Conservation (phyloP, 2,113 vertebrate species). For the Dipodomys ordii region DNA sequence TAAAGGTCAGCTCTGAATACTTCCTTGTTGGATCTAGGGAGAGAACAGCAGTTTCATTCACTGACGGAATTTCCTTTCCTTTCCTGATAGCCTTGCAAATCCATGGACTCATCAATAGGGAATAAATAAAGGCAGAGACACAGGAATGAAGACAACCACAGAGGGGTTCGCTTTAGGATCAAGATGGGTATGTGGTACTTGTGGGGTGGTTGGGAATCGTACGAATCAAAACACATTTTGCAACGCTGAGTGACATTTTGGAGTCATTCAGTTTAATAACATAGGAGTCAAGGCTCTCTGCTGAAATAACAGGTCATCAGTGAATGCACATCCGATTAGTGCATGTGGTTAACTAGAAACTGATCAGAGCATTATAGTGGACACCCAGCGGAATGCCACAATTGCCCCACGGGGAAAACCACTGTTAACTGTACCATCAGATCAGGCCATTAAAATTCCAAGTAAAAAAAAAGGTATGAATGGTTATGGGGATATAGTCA, state of each 20-base stretch:
- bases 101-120: not conserved
- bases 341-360: not conserved
- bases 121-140: not conserved
- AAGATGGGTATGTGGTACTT: not conserved
- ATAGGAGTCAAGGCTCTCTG: not conserved
- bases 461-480: not conserved
- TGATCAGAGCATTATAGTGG: too few species aligned
- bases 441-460: not conserved
- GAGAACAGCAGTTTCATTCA: not conserved
- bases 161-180: not conserved
- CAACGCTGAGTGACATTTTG: not conserved
- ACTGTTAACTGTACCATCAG: not conserved
- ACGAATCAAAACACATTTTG: not conserved
- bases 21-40: not conserved
- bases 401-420: accelerated
- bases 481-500: accelerated
- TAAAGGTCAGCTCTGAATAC: not conserved
- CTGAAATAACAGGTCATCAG: not conserved
- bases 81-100: not conserved
- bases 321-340: not conserved
- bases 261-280: not conserved
- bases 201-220: not conserved
- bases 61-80: not conserved
- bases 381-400: not conserved
- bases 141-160: not conserved